A percentile compares a stretch with the other conserved stretches of the same genome.
phyloP scores from a whole-genome alignment of 2,113 vertebrate genomes.

The Cryptoleucopteryx plumbea region DNA sequence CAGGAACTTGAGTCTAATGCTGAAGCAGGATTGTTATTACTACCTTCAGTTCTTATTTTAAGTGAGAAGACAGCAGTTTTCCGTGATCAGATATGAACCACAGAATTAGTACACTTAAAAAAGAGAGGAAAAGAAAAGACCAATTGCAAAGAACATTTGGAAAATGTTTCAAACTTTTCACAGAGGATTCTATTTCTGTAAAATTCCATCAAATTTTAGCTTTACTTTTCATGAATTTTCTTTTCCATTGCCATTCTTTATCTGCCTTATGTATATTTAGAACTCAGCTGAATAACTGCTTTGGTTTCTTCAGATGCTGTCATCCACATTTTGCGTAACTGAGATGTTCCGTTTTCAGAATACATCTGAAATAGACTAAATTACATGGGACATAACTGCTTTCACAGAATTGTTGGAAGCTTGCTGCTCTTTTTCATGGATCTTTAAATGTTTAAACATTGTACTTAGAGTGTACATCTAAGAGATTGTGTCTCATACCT shows the following conservation, averaged over 20 bases:
- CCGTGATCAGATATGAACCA: not conserved
- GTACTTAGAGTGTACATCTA: not conserved
- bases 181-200: not conserved
- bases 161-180: not conserved
- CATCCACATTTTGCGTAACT: not conserved
- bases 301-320: not conserved
- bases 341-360: not conserved
- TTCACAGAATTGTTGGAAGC: not conserved
- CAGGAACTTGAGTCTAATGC: not conserved
- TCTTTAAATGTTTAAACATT: not conserved
- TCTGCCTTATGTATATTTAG: not conserved
- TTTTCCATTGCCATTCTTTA: not conserved
- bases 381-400: not conserved
- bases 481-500: not conserved
- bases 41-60: not conserved
- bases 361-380: not conserved
- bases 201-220: not conserved
- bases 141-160: not conserved
- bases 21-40: not conserved
- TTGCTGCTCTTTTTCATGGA: not conserved
- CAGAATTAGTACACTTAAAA: not conserved
- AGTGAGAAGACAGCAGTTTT: not conserved
- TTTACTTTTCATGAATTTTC: not conserved
- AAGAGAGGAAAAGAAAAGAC: not conserved
- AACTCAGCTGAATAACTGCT: not conserved